Evolutionary conservation across 2,797 vertebrate species (phyloP).

Genomic region (Falco berigora): DNA sequence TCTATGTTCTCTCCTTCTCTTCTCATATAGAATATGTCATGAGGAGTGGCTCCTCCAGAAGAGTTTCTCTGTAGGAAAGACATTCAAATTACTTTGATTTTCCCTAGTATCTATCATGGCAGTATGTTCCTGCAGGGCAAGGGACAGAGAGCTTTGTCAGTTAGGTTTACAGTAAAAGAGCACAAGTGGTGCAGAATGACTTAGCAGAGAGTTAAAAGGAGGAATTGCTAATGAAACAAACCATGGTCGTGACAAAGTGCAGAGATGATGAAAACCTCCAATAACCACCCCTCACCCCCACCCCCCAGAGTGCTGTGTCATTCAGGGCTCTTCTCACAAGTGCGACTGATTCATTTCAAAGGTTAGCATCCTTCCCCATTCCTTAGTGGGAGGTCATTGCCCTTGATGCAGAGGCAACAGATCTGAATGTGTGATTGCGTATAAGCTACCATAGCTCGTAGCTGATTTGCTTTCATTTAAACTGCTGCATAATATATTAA

Average conservation of each 20-base stretch:
- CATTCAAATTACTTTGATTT: constrained; percentile 23
- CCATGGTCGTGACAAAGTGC: background rate
- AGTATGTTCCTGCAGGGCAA: background rate
- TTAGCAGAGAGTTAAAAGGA: background rate
- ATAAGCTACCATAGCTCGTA: background rate
- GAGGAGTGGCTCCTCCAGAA: background rate
- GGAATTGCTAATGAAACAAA: background rate
- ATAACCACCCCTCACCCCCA: background rate
- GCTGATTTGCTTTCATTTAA: background rate
- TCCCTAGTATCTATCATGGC: background rate
- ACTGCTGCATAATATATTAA: background rate
- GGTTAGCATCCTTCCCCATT: background rate
- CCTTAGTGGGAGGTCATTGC: background rate
- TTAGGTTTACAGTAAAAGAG: background rate
- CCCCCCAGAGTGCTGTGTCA: background rate
- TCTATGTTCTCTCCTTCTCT: background rate
- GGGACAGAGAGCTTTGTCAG: background rate
- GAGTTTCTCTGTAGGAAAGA: background rate
- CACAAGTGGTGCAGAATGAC: background rate
- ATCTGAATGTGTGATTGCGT: background rate
- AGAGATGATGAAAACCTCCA: background rate
- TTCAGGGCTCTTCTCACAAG: background rate
- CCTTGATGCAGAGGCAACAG: background rate
- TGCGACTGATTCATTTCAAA: background rate
- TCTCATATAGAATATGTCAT: background rate